Percentiles rank a stretch among this genome's conserved stretches.
These are phyloP conservation scores for Brachionus rotundiformis DNA, from an alignment of 1,140 invertebrate genomes.

Conservation along the genomic window DNA sequence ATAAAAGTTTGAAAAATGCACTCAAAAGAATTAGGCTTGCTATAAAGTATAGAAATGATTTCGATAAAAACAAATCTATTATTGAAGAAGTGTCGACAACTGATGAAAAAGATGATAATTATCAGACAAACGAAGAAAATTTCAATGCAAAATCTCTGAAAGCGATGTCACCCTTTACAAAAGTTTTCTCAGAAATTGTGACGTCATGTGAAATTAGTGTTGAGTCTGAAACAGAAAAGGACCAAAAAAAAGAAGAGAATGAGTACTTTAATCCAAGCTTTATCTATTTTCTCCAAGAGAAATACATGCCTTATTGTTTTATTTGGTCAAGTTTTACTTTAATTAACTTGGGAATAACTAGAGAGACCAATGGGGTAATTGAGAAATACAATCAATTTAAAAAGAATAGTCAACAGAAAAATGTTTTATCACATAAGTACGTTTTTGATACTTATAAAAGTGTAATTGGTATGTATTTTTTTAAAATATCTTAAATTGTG, in stretches of 20 bases:
- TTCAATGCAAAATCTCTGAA: slow-evolving; percentile 22
- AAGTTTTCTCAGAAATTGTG: slow-evolving; percentile 25
- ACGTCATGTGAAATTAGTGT: background rate
- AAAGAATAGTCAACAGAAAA: slow-evolving; percentile 29
- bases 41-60: slow-evolving; percentile 29
- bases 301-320: slow-evolving; percentile 45
- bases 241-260: slow-evolving; percentile 29
- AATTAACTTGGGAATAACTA: slow-evolving; percentile 6
- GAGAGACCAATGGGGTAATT: slow-evolving; percentile 43
- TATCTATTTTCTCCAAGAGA: slow-evolving; percentile 21
- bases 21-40: background rate
- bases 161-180: slow-evolving; percentile 14
- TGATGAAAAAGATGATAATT: background rate
- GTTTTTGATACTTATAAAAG: slow-evolving; percentile 47
- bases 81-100: background rate
- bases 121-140: slow-evolving; percentile 3
- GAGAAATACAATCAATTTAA: slow-evolving; percentile 44
- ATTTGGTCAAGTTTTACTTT: slow-evolving; percentile 30
- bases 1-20: background rate
- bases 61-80: slow-evolving; percentile 1
- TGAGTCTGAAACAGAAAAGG: background rate
- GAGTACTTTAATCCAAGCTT: background rate
- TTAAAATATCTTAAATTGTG: background rate
- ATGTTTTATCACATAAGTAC: slow-evolving; percentile 37
- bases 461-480: slow-evolving; percentile 37